Conservation (phyloP, 2,113 vertebrate genomes). For the Piaya cayana region DNA sequence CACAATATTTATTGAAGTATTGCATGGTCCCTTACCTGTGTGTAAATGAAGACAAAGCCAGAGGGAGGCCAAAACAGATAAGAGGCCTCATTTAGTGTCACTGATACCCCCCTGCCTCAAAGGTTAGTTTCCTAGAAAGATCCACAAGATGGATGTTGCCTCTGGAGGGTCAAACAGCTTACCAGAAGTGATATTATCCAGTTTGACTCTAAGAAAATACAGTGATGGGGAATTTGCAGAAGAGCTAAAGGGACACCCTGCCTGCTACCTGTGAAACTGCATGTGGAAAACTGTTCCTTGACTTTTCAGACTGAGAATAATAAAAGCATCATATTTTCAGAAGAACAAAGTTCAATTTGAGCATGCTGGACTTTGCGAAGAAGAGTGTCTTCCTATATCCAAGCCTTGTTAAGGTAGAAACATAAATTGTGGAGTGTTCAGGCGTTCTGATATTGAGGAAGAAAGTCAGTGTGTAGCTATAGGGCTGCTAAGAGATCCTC, state of each 20-base stretch:
- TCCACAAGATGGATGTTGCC: background rate
- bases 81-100: background rate
- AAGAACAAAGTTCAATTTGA: background rate
- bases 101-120: accelerated
- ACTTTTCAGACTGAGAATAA: background rate
- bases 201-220: background rate
- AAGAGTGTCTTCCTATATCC: background rate
- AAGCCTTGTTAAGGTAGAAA: background rate
- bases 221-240: background rate
- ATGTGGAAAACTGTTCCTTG: background rate
- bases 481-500: background rate
- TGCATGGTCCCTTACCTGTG: background rate
- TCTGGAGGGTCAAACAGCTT: background rate
- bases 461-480: background rate
- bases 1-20: background rate
- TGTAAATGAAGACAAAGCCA: background rate
- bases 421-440: background rate
- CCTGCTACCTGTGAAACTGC: background rate
- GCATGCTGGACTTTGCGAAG: background rate
- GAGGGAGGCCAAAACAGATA: accelerated
- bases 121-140: background rate
- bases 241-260: background rate
- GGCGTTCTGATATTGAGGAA: background rate
- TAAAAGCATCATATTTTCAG: background rate
- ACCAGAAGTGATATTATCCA: background rate